A percentile compares a stretch with the other conserved stretches of the same genome.
These are phyloP conservation scores for Ambastaia sidthimunki DNA, from an alignment of 2,797 vertebrate genomes.

Conservation along the genomic window DNA sequence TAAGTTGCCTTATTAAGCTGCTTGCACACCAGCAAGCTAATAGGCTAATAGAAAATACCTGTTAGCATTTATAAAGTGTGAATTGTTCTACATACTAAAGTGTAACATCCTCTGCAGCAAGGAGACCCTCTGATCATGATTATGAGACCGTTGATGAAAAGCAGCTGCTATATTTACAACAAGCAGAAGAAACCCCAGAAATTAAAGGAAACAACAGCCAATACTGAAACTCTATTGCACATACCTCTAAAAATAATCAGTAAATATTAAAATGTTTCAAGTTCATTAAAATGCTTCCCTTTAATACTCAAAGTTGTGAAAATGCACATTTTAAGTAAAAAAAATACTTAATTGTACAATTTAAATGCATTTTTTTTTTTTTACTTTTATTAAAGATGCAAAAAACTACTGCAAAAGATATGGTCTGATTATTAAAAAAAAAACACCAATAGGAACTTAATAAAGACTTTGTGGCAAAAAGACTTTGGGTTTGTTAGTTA, in stretches of 20 bases:
- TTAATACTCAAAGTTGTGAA: background rate
- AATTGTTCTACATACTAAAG: too few relatives aligned
- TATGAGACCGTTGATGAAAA: slow-evolving; percentile 76
- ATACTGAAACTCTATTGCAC: background rate
- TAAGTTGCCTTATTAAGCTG: too few relatives aligned
- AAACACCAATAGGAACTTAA: background rate
- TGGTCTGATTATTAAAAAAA: background rate
- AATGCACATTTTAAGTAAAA: too few relatives aligned
- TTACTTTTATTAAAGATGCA: background rate
- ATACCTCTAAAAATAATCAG: too few relatives aligned
- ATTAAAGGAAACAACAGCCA: background rate
- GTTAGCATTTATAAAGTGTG: too few relatives aligned
- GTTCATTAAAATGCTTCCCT: background rate
- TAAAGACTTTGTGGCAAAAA: background rate
- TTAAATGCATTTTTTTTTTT: background rate
- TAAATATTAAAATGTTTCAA: too few relatives aligned
- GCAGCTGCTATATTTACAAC: background rate
- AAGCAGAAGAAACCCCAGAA: background rate
- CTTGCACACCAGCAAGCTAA: too few relatives aligned
- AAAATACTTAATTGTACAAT: background rate
- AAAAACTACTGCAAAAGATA: background rate
- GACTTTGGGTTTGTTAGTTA: background rate
- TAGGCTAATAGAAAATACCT: too few relatives aligned
- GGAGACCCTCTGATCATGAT: slow-evolving; percentile 70
- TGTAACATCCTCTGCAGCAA: slow-evolving; percentile 39